Evolutionary conservation across 2,797 vertebrate genomes (phyloP).

Genomic region (Pseudochromis fuscus): DNA sequence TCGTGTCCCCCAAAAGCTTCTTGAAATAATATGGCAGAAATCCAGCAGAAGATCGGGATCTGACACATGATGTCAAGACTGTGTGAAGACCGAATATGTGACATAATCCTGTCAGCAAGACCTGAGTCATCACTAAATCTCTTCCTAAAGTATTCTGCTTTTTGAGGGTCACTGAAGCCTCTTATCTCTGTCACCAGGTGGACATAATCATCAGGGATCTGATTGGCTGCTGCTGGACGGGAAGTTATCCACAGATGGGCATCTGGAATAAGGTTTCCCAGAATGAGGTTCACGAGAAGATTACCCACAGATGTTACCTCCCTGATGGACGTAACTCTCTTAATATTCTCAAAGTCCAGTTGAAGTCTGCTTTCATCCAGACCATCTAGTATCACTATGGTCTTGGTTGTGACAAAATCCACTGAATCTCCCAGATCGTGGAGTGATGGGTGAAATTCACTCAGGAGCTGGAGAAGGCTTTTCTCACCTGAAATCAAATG

Average conservation of each 20-base stretch:
- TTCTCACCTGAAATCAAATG: constrained; percentile 30
- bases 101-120: constrained; percentile 35
- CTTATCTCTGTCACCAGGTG: constrained; percentile 62
- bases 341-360: constrained; percentile 32
- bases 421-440: fast-evolving
- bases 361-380: constrained; percentile 69
- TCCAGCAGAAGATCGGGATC: constrained; percentile 76
- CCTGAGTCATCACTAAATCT: fast-evolving
- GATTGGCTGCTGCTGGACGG: constrained; percentile 58
- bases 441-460: constrained; percentile 37
- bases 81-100: constrained; percentile 48
- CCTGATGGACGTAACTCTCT: constrained; percentile 15
- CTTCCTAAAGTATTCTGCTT: constrained; percentile 64
- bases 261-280: constrained; percentile 59
- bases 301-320: constrained; percentile 26
- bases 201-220: constrained; percentile 55
- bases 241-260: constrained; percentile 68
- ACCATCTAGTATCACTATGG: constrained; percentile 61
- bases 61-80: constrained; percentile 68
- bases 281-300: constrained; percentile 64
- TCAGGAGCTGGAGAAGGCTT: constrained; percentile 49
- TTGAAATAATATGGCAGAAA: constrained; percentile 53
- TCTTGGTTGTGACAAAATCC: neutral
- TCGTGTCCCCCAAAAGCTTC: constrained; percentile 19
- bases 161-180: constrained; percentile 68